These are phyloP conservation scores for Bombus cullumanus DNA, from an alignment of 1,140 invertebrate genomes.

Conservation along the genomic window DNA sequence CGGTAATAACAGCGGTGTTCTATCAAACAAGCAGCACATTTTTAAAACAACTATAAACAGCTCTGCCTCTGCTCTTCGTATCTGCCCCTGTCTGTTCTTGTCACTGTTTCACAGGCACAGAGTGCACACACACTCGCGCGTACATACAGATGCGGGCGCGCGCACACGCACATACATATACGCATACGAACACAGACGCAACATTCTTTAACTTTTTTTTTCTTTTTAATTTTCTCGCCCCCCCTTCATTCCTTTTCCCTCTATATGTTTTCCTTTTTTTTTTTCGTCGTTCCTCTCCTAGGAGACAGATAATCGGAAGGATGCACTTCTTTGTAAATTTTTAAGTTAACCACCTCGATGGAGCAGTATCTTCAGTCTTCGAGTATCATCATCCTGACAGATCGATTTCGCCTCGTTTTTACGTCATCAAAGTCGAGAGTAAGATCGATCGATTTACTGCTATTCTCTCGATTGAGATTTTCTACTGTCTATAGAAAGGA, in stretches of 20 bases:
- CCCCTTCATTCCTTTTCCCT: not conserved
- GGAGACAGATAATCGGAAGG: not conserved
- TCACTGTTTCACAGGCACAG: not conserved
- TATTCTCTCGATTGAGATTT: constrained; percentile 14
- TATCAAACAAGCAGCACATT: not conserved
- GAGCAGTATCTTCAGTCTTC: not conserved
- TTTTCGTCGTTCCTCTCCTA: too few relatives aligned
- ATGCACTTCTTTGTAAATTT: too few relatives aligned
- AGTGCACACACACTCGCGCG: not conserved
- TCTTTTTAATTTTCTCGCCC: not conserved
- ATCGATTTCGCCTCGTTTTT: constrained; percentile 19
- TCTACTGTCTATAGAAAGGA: not conserved
- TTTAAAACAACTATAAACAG: not conserved
- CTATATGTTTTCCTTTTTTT: too few relatives aligned
- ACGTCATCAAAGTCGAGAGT: not conserved
- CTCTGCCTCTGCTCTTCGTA: not conserved
- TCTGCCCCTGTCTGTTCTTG: too few relatives aligned
- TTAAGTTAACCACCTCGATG: not conserved
- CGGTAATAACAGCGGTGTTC: not conserved
- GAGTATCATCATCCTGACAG: constrained; percentile 5
- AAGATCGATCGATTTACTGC: constrained; percentile 22
- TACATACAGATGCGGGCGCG: not conserved
- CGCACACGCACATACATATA: not conserved
- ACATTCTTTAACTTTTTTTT: too few relatives aligned
- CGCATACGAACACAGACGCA: not conserved